These are phyloP conservation scores for Mus musculus DNA, from an alignment of 2,113 vertebrate genomes.

Conservation along the genomic window DNA sequence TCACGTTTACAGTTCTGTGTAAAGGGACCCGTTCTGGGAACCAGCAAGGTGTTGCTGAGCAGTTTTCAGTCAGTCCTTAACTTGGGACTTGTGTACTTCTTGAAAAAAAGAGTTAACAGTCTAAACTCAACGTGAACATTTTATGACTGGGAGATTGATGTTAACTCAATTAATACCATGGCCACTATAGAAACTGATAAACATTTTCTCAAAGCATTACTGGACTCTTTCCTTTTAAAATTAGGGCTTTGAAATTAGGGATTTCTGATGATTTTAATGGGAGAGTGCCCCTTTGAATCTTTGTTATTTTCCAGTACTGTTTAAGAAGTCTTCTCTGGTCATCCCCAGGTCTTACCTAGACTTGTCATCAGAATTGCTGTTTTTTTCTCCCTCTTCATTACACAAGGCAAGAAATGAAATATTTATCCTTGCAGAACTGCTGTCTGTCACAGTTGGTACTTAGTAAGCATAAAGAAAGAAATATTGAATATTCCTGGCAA, in stretches of 20 bases:
- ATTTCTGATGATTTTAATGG: constrained; percentile 7
- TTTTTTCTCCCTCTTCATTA: not conserved
- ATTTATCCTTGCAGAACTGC: not conserved
- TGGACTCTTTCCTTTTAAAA: constrained; percentile 56
- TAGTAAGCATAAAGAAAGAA: not conserved
- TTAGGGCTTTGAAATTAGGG: not conserved
- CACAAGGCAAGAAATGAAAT: not conserved
- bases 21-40: not conserved
- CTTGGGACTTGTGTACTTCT: not conserved
- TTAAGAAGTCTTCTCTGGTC: not conserved
- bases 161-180: constrained; percentile 42
- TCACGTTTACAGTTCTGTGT: not conserved
- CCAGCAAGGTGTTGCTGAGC: not conserved
- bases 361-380: not conserved
- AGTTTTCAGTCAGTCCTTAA: not conserved
- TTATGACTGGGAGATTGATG: not conserved
- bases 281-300: not conserved
- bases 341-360: not conserved
- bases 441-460: not conserved
- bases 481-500: not conserved
- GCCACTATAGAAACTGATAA: not conserved
- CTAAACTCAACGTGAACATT: not conserved
- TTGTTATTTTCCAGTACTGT: not conserved
- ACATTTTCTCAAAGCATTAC: not conserved
- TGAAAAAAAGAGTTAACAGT: not conserved